phyloP scores from a whole-genome alignment of 2,797 vertebrate genomes.

The Anguilla obscura region DNA sequence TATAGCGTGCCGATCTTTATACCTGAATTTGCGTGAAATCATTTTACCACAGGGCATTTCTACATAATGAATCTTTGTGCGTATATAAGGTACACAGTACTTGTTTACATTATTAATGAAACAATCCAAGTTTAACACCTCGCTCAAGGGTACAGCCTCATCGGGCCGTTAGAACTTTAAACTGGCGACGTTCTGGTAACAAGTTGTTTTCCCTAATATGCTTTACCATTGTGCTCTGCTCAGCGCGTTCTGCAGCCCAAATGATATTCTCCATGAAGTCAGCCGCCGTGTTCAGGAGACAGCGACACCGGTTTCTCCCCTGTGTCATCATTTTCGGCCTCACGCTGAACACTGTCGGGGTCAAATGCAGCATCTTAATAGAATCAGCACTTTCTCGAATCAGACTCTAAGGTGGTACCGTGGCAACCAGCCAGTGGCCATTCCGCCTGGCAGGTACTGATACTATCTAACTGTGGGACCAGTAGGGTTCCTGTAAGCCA shows the following conservation, averaged over 20 bases:
- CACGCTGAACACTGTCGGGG: not conserved
- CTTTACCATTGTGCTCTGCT: not conserved
- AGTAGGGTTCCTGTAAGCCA: not conserved
- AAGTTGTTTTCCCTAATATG: not conserved
- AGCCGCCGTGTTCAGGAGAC: not conserved
- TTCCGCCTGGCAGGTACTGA: not conserved
- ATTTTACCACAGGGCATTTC: not conserved
- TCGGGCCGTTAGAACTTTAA: not conserved
- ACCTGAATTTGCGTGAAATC: not conserved
- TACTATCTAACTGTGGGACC: not conserved
- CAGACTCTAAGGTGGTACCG: not conserved
- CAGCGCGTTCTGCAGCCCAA: not conserved
- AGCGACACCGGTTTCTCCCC: not conserved
- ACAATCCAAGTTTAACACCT: constrained; percentile 10
- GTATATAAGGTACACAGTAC: not conserved
- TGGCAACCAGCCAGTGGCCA: not conserved
- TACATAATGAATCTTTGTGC: not conserved
- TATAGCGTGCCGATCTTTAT: not conserved
- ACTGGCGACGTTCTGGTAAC: not conserved
- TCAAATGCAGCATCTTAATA: not conserved
- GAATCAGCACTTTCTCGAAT: not conserved
- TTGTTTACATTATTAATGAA: not conserved
- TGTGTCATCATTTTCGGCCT: not conserved
- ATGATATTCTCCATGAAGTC: not conserved
- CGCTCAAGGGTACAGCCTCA: not conserved